phyloP scores from a whole-genome alignment of 2,113 vertebrate genomes.

The Phaetusa simplex region DNA sequence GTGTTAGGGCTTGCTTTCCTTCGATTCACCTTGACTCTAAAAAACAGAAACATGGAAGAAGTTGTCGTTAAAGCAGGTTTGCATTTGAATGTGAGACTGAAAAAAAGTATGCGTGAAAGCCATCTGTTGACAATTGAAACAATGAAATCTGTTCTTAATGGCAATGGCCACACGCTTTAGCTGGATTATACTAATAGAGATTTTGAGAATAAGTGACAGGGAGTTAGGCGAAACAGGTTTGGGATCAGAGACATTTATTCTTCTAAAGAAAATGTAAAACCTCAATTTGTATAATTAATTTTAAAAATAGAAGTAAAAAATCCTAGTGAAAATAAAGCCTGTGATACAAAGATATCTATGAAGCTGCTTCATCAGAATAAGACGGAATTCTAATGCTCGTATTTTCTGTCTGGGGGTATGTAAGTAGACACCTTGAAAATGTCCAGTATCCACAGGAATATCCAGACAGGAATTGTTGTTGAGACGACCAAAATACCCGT shows the following conservation, averaged over 20 bases:
- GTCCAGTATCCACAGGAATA: not conserved
- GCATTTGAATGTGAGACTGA: not conserved
- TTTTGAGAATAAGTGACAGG: not conserved
- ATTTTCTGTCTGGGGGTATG: not conserved
- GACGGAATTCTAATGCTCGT: not conserved
- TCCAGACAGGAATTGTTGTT: not conserved
- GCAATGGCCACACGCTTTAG: constrained; percentile 10
- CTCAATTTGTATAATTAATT: not conserved
- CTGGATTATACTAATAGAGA: constrained; percentile 1
- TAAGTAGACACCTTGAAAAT: not conserved
- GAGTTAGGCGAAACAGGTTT: not conserved
- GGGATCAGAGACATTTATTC: constrained; percentile 32
- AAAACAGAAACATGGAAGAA: not conserved
- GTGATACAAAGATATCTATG: not conserved
- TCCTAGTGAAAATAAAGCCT: not conserved
- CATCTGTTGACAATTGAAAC: not conserved
- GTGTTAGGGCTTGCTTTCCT: not conserved
- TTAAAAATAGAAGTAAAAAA: constrained; percentile 28
- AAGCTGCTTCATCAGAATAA: constrained; percentile 42
- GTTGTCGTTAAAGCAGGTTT: not conserved
- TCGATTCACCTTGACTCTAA: not conserved
- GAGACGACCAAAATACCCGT: not conserved
- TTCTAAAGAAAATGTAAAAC: not conserved
- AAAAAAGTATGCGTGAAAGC: not conserved
- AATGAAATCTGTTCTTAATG: not conserved